Base-by-base conservation (phyloP, 2,888 invertebrate species). In the Tipula confusa region DNA sequence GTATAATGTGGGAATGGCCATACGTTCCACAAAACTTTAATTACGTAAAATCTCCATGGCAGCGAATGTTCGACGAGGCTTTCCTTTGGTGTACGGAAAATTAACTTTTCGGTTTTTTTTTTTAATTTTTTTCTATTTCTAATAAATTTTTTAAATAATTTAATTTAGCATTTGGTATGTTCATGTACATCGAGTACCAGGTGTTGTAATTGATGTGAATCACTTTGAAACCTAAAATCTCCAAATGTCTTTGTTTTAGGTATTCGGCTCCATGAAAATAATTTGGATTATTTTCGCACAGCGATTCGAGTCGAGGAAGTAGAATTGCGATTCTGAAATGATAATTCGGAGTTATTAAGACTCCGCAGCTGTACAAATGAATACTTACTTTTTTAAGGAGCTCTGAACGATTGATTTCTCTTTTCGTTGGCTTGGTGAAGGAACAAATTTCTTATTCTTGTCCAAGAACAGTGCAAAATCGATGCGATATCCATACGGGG, bases 1-100 rank as follows among this genome's bases (percentile, higher is more conserved):
- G 95, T 84, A 92, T 95, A 86, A 93, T 94, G 86, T 98, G 97
- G 95, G 98, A 98, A 89, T 97, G 97, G 93, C 94, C 97, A 0
- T 93, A 94, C 87, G 89, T 90, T 85, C 93, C 93, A 6, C 88
- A 89, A 6, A 88, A 89, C 83, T 92, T 92, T 88, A 86, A 87
- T 29, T 90, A 91, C 84, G 90, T 91, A 84, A 92, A 92, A 86
- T 95, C 97, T 31, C 98, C 98, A 0, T 99, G 98, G 98, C 93
- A 96, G 85, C 91, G 93, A 85, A 95, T 98, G 92, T 98, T 98
- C 90, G 93, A 93, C 86, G 98, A 98, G 89, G 98, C 98, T 0
- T 95, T 93, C 86, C 88, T 89, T 0, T 97, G 96, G 96, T 89
- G 90, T 89, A 85, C 84, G 29, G 85, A 33, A 83, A 33, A 84